A percentile compares a stretch with the other conserved stretches of the same genome.
Evolutionary conservation across 2,113 vertebrate species (phyloP).

Genomic region (Eolophus roseicapilla): DNA sequence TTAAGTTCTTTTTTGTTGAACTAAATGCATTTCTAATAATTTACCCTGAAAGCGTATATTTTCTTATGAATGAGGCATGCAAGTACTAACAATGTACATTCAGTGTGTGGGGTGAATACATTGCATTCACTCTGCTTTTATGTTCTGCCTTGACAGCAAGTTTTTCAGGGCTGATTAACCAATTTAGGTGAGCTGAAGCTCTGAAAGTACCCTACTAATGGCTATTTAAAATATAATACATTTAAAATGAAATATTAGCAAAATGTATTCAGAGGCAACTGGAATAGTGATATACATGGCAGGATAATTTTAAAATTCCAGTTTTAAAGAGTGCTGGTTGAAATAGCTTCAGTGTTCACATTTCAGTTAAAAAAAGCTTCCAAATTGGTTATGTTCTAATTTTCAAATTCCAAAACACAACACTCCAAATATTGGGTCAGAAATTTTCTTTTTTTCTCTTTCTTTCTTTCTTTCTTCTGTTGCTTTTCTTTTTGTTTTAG

Average conservation of each 20-base stretch:
- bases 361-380: neutral
- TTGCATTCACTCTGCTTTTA: too few species aligned
- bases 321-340: neutral
- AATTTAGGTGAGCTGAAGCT: neutral
- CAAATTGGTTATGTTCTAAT: neutral
- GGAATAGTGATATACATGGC: neutral
- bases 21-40: neutral
- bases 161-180: neutral
- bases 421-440: neutral
- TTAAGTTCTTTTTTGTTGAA: neutral
- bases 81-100: fast-evolving
- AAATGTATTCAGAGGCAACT: neutral
- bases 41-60: neutral
- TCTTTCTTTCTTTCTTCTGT: neutral
- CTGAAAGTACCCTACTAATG: neutral
- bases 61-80: neutral
- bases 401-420: neutral
- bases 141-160: neutral
- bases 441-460: neutral
- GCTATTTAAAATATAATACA: neutral
- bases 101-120: fast-evolving
- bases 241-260: neutral
- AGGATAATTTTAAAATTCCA: neutral
- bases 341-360: neutral
- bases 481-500: neutral